These are phyloP conservation scores for Aricia agestis DNA, from an alignment of 1,140 invertebrate species.

Conservation along the genomic window DNA sequence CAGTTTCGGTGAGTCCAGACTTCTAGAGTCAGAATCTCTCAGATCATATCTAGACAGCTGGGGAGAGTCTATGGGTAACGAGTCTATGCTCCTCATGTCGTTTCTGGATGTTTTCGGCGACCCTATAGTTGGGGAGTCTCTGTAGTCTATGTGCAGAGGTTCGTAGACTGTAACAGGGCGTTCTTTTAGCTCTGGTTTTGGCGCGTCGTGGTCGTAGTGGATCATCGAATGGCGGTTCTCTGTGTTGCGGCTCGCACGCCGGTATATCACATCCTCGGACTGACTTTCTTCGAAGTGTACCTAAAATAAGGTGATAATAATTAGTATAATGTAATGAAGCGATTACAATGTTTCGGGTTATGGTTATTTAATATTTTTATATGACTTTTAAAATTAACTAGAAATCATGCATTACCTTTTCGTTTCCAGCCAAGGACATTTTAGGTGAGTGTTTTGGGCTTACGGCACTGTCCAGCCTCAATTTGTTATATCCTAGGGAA, in stretches of 20 bases:
- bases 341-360: too few relatives aligned
- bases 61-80: slow-evolving; percentile 72
- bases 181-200: slow-evolving; percentile 62
- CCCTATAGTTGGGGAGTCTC: slow-evolving; percentile 60
- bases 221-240: slow-evolving; percentile 72
- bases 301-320: slow-evolving; percentile 31
- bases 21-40: slow-evolving; percentile 64
- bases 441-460: slow-evolving; percentile 70
- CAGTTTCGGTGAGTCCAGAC: slow-evolving; percentile 68
- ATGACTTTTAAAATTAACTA: background rate
- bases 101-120: slow-evolving; percentile 65
- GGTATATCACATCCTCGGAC: slow-evolving; percentile 52
- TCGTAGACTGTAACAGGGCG: slow-evolving; percentile 62
- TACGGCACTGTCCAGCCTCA: slow-evolving; percentile 68
- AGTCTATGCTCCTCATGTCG: slow-evolving; percentile 72
- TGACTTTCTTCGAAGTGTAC: slow-evolving; percentile 66
- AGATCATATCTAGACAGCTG: slow-evolving; percentile 68
- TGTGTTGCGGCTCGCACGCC: slow-evolving; percentile 51
- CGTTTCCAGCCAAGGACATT: slow-evolving; percentile 39
- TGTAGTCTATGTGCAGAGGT: slow-evolving; percentile 58
- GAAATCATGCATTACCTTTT: slow-evolving; percentile 45
- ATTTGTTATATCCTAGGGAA: slow-evolving; percentile 67
- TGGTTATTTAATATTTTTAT: too few relatives aligned
- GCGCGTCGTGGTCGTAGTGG: slow-evolving; percentile 64
- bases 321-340: too few relatives aligned